phyloP scores from a whole-genome alignment of 92 coral and sea anemone species.

The Anthopleura xanthogrammica region DNA sequence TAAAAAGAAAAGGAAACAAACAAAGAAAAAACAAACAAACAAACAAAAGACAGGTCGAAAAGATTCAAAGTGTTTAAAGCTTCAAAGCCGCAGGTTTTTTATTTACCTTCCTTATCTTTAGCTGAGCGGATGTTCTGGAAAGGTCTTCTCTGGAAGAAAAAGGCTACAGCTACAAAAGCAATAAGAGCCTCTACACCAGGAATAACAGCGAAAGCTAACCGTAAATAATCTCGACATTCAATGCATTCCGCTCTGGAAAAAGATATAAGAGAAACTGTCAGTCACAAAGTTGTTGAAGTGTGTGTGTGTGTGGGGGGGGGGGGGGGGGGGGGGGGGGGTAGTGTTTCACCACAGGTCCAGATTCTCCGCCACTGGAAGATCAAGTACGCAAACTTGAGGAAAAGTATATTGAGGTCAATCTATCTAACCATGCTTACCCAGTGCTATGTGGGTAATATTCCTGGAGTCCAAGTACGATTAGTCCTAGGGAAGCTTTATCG shows the following conservation, averaged over 20 bases:
- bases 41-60: no score
- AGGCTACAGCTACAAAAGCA: constrained; percentile 70
- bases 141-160: constrained; percentile 53
- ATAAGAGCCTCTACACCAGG: constrained; percentile 86
- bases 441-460: constrained; percentile 53
- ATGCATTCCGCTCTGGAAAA: constrained; percentile 52
- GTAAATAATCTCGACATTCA: constrained; percentile 67
- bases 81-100: background rate
- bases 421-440: no score
- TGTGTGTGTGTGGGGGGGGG: no score
- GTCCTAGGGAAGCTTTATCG: constrained; percentile 73
- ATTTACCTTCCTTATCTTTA: background rate
- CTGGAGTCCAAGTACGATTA: constrained; percentile 65
- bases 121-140: constrained; percentile 5
- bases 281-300: no score
- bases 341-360: no score
- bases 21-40: no score
- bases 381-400: no score
- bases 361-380: no score
- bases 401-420: no score
- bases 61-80: no score
- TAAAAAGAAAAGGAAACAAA: no score
- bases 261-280: background rate
- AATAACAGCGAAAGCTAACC: constrained; percentile 66
- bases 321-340: no score